A percentile compares a stretch with the other conserved stretches of the same genome.
These are phyloP conservation scores for Muraenolepis orangiensis DNA, from an alignment of 2,797 vertebrate species.

Conservation along the genomic window DNA sequence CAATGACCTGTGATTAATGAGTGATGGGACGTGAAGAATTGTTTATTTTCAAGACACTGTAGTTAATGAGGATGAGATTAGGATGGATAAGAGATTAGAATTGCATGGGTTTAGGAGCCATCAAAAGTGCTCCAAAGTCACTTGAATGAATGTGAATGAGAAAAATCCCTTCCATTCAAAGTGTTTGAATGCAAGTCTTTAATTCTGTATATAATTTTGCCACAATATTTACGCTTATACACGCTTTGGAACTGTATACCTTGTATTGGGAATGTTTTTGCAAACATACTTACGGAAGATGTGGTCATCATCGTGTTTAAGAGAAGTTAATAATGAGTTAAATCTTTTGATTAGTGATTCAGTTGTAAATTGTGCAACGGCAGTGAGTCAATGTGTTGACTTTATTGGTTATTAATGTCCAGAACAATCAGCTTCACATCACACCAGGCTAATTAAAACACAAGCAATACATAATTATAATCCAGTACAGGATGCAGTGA, in stretches of 20 bases:
- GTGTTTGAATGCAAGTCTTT: conserved; percentile 35
- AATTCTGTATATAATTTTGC: conserved; percentile 47
- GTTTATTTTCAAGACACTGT: neutral
- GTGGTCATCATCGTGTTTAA: conserved; percentile 42
- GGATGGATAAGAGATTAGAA: neutral
- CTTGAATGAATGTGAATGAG: conserved; percentile 23
- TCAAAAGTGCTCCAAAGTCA: conserved; percentile 17
- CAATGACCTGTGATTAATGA: neutral
- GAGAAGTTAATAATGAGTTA: conserved; percentile 26
- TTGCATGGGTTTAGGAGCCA: conserved; percentile 5
- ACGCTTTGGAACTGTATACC: conserved; percentile 10
- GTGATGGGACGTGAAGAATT: neutral
- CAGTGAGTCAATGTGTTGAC: conserved; percentile 38
- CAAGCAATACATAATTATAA: conserved; percentile 47
- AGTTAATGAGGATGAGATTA: neutral
- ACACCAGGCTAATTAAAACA: conserved; percentile 7
- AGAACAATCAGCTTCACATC: conserved; percentile 22
- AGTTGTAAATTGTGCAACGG: conserved; percentile 42
- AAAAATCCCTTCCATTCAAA: conserved; percentile 18
- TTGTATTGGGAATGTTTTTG: conserved; percentile 49
- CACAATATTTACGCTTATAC: conserved; percentile 35
- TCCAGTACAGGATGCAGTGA: neutral
- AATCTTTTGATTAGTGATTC: conserved; percentile 44
- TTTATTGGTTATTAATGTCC: conserved; percentile 23
- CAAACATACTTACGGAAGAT: conserved; percentile 23